phyloP scores from a whole-genome alignment of 2,888 invertebrate species.

The Papilio demoleus region DNA sequence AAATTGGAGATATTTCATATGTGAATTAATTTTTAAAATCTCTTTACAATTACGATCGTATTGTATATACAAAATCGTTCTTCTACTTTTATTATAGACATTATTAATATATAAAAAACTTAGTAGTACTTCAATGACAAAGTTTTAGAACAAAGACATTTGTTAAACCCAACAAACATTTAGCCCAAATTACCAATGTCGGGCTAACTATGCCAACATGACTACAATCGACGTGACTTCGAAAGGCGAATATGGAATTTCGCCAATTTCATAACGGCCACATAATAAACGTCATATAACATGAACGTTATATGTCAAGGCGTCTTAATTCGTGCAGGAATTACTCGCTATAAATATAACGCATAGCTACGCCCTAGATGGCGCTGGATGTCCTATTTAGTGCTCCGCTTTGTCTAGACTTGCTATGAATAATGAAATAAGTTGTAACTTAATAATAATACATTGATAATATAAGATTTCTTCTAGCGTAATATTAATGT shows the following conservation, averaged over 20 bases:
- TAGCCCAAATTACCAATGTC: conserved; percentile 8
- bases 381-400: conserved; percentile 38
- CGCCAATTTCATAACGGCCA: conserved; percentile 66
- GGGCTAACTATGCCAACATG: conserved; percentile 18
- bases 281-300: conserved; percentile 54
- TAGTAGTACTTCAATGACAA: neutral
- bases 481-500: neutral
- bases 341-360: conserved; percentile 38
- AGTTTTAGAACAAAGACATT: neutral
- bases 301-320: conserved; percentile 36
- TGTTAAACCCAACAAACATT: neutral
- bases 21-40: neutral
- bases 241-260: conserved; percentile 55
- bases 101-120: too few relatives aligned
- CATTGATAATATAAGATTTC: conserved; percentile 24
- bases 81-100: too few relatives aligned
- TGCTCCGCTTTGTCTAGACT: conserved; percentile 37
- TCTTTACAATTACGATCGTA: neutral
- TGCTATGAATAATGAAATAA: conserved; percentile 39
- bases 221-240: conserved; percentile 24
- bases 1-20: too few relatives aligned
- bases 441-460: conserved; percentile 25
- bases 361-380: conserved; percentile 37
- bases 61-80: too few relatives aligned
- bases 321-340: conserved; percentile 38